Evolutionary conservation across 1,140 invertebrate species (phyloP), one percentile per base, ranked within the genome.

Genomic region (Diploscapter pachys): DNA sequence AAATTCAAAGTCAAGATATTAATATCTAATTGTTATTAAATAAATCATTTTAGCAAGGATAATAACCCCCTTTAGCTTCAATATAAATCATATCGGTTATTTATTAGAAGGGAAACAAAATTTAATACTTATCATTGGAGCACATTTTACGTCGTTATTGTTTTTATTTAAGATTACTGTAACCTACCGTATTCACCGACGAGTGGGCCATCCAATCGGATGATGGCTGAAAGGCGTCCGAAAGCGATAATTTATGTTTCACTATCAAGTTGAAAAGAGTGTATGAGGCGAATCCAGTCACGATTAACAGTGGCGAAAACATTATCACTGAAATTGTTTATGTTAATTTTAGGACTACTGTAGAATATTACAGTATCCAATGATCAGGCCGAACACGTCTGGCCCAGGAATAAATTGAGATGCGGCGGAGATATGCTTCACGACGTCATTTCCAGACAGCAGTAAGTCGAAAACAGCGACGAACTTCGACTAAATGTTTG

Each of bases 381-480:
- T 52, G 31, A 78, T 4, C n/a, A 11, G 8, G n/a, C 54, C 48
- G 3, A 72, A 48, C 3, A 52, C 5, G 4, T 8, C 5, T 49
- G 77, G 70, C 6, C 65, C 6, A 2, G 74, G 77, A 4, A 77
- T 76, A 57, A 77, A 78, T 9, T 31, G 61, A 4, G 56, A 48
- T 4, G 64, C 77, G 11, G 49, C 48, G 13, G 62, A 52, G 9
- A 78, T 72, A 61, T 78, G 77, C 31, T 63, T 68, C 2, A 50
- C 13, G 6, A 78, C 67, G 64, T 78, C 77, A 3, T 11, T 48
- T 2, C 75, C 70, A 8, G 3, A 6, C 2, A 53, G 5, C 1
- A 78, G 57, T 11, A 78, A 66, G 64, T 78, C 77, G 53, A 78
- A 78, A 48, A 76, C 75, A 0, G 69, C 71, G 3, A 59, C 66